A percentile compares a stretch with the other conserved stretches of the same genome.
Evolutionary conservation across 2,888 invertebrate species (phyloP).

Genomic region (Quadroppia sp.): DNA sequence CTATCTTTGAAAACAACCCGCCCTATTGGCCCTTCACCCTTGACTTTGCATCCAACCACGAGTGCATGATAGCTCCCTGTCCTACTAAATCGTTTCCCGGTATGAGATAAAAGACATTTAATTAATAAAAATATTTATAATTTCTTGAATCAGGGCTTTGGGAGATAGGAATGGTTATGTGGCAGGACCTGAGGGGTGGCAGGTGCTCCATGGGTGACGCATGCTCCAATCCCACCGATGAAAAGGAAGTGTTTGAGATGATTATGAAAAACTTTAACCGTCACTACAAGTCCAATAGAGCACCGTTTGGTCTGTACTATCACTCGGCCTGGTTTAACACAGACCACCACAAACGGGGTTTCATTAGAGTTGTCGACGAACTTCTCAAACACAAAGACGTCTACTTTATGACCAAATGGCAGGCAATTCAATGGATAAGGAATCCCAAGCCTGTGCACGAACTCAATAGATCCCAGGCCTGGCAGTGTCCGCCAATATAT

Average conservation of each 20-base stretch:
- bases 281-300: constrained; percentile 87
- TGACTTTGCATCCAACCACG: constrained; percentile 90
- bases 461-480: constrained; percentile 77
- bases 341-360: constrained; percentile 87
- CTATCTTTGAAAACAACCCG: constrained; percentile 86
- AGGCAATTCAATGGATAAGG: constrained; percentile 87
- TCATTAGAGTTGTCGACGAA: constrained; percentile 81
- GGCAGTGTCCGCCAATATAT: constrained; percentile 67
- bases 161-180: constrained; percentile 81
- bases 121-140: no score
- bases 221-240: constrained; percentile 81
- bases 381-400: constrained; percentile 63
- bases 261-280: constrained; percentile 89
- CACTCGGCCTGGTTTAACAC: constrained; percentile 95
- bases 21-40: constrained; percentile 95
- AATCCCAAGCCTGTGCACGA: constrained; percentile 80
- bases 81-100: constrained; percentile 86
- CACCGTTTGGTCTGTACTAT: constrained; percentile 86
- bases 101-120: neutral
- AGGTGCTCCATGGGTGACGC: constrained; percentile 94
- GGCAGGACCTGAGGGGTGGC: constrained; percentile 83
- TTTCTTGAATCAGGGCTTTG: constrained; percentile 25
- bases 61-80: constrained; percentile 93
- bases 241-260: constrained; percentile 87
- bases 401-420: constrained; percentile 87